phyloP scores from a whole-genome alignment of 1,140 invertebrate species.

The Mactra quadrangularis region DNA sequence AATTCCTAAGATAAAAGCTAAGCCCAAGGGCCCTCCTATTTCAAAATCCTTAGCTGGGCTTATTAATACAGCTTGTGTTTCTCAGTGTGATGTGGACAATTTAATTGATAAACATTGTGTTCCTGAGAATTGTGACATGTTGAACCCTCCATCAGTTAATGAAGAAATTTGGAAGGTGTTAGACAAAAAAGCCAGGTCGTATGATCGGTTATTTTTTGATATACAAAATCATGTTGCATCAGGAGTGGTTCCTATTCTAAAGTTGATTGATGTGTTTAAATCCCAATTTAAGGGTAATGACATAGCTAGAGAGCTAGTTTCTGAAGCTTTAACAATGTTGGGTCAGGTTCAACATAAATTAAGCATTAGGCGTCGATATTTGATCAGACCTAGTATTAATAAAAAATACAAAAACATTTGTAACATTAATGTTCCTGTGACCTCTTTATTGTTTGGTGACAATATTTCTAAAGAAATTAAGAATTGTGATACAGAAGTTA shows the following conservation, averaged over 20 bases:
- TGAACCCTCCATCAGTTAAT: slow-evolving; percentile 3
- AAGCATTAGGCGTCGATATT: background rate
- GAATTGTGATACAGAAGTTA: slow-evolving; percentile 7
- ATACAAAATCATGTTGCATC: slow-evolving; percentile 1
- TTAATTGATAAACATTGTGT: slow-evolving; percentile 3
- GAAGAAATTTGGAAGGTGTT: slow-evolving; percentile 17
- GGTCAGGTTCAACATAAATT: background rate
- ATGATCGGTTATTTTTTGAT: slow-evolving; percentile 10
- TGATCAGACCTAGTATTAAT: slow-evolving; percentile 28
- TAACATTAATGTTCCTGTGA: background rate
- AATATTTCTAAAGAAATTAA: slow-evolving; percentile 25
- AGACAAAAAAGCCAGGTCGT: background rate
- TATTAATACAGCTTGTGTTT: no score
- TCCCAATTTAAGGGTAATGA: background rate
- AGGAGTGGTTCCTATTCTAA: slow-evolving; percentile 23
- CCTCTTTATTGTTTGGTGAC: slow-evolving; percentile 17
- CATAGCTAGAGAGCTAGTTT: background rate
- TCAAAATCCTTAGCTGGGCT: no score
- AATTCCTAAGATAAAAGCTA: no score
- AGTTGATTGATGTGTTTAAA: background rate
- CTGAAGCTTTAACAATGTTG: slow-evolving; percentile 1
- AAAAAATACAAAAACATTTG: slow-evolving; percentile 23
- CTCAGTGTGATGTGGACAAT: background rate
- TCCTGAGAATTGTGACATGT: slow-evolving; percentile 3
- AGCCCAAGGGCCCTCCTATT: no score